phyloP scores from a whole-genome alignment of 2,113 vertebrate genomes.

The Tricholaema leucomelas region DNA sequence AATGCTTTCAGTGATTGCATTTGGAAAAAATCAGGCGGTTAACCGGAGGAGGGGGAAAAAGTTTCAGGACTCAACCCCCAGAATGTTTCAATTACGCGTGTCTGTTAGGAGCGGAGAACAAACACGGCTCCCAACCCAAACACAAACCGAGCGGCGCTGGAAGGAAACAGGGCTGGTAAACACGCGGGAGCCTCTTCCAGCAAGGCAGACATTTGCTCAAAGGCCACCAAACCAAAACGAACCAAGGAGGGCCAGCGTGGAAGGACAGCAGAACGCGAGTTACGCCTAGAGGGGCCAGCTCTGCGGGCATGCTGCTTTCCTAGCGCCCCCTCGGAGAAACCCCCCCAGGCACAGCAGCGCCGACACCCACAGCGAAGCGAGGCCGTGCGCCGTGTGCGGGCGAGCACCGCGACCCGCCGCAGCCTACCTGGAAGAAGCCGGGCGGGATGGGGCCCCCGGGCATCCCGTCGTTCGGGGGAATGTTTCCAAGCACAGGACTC shows the following conservation, averaged over 20 bases:
- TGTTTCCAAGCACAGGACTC: conserved; percentile 90
- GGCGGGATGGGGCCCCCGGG: conserved; percentile 88
- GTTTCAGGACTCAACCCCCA: conserved; percentile 65
- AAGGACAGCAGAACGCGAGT: conserved; percentile 11
- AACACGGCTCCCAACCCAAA: conserved; percentile 58
- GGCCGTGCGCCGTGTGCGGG: neutral
- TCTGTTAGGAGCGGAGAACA: conserved; percentile 54
- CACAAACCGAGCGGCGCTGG: conserved; percentile 50
- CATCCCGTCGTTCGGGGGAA: conserved; percentile 88
- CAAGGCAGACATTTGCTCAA: neutral
- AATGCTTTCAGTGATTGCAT: conserved; percentile 67
- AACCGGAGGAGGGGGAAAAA: conserved; percentile 65
- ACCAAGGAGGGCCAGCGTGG: conserved; percentile 24
- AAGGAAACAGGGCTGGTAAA: conserved; percentile 36
- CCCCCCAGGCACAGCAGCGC: conserved; percentile 22
- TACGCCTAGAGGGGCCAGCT: conserved; percentile 39
- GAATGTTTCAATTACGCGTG: conserved; percentile 66
- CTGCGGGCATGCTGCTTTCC: conserved; percentile 16
- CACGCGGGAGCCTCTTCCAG: conserved; percentile 45
- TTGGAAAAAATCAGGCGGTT: conserved; percentile 77
- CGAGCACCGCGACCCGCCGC: neutral
- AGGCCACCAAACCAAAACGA: neutral
- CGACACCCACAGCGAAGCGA: conserved; percentile 33
- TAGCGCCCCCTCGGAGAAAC: neutral
- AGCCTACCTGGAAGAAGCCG: conserved; percentile 89